Conservation (phyloP, 2,888 invertebrate genomes). For the Heliothis peltigera region DNA sequence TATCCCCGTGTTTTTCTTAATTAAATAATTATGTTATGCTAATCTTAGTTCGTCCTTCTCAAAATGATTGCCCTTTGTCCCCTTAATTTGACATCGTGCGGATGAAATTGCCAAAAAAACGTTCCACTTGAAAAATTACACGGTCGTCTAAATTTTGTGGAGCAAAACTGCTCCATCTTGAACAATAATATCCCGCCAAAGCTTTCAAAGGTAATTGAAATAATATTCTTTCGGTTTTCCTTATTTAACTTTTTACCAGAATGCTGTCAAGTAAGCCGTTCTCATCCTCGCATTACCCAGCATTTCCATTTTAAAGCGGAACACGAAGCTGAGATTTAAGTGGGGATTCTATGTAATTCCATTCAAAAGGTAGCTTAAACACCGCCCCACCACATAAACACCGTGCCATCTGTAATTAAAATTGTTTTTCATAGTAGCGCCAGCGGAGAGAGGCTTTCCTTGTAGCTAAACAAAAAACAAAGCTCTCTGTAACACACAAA, state of each 20-base stretch:
- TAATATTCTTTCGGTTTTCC: constrained; percentile 65
- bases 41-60: constrained; percentile 70
- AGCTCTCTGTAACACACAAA: constrained; percentile 27
- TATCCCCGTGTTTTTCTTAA: constrained; percentile 68
- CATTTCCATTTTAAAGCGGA: constrained; percentile 78
- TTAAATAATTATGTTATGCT: constrained; percentile 80
- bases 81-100: constrained; percentile 31
- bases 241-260: constrained; percentile 72
- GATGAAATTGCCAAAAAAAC: constrained; percentile 30
- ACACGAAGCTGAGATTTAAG: constrained; percentile 71
- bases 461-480: constrained; percentile 37
- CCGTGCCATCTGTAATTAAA: constrained; percentile 60
- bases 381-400: constrained; percentile 59
- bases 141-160: constrained; percentile 20
- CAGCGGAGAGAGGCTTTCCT: constrained; percentile 49
- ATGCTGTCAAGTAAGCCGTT: constrained; percentile 67
- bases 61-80: constrained; percentile 67
- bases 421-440: constrained; percentile 55
- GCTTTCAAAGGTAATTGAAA: constrained; percentile 71
- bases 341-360: constrained; percentile 69
- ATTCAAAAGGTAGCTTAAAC: constrained; percentile 70
- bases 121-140: constrained; percentile 24
- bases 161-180: constrained; percentile 16
- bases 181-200: constrained; percentile 45
- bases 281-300: constrained; percentile 74